Evolutionary conservation across 2,797 vertebrate species (phyloP), one percentile per base, ranked within the genome.

Genomic region (Calcarius lapponicus): DNA sequence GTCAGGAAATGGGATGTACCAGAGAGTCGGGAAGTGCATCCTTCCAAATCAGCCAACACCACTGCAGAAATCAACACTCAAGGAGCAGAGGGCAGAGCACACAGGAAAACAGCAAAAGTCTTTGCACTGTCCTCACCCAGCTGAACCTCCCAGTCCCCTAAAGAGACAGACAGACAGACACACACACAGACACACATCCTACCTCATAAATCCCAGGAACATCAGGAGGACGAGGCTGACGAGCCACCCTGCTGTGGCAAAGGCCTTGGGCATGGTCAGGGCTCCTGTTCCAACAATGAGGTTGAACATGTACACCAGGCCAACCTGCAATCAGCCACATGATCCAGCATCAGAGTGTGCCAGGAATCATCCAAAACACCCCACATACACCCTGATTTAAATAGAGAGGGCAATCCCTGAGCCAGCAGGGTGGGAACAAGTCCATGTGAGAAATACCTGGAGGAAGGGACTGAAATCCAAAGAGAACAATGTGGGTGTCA

Each of bases 241-340:
- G 2, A 98, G 98, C 99, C 99, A 99, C 13, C 99, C 99, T 0
- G 99, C 99, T 1, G 97, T 92, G 6, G 99, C 99, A 40, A 99
- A 99, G 93, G 99, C 99, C 97, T 98, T 99, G 28, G 99, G 99
- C 99, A 99, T 99, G 70, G 99, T 99, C 88, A 99, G 98, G 0
- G 99, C 99, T 32, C 99, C 99, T 0, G 99, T 99, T 40, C 99
- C 99, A 1, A 99, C 99, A 2, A 99, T 99, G 93, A 99, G 98
- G 93, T 99, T 99, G 95, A 99, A 99, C 99, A 99, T 99, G 93
- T 99, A 99, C 87, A 99, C 98, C 97, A 99, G 97, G 32, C 99
- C 99, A 54, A 99, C 99, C 99, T 99, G 95, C 79, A 74, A 97
- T 13, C 78, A 43, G 54, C 64, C 50, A 91, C 83, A 94, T 1